Percentiles rank a stretch among this genome's conserved stretches.
phyloP scores from a whole-genome alignment of 2,888 invertebrate genomes.

The Euclidia mi region DNA sequence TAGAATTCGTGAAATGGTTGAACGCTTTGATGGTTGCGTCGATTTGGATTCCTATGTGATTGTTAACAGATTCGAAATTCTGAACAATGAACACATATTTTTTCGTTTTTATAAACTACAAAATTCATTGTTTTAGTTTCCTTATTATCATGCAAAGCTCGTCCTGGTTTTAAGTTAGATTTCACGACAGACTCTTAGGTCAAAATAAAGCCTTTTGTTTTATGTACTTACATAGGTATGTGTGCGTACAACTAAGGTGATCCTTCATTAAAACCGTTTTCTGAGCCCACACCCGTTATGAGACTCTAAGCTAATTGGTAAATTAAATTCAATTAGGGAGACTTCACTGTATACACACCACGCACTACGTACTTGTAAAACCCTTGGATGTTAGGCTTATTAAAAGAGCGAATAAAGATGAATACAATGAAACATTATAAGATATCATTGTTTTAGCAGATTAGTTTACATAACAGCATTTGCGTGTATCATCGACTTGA shows the following conservation, averaged over 20 bases:
- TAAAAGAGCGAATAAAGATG: too few species aligned
- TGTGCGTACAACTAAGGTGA: conserved; percentile 36
- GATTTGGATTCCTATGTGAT: conserved; percentile 8
- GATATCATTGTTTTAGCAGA: too few species aligned
- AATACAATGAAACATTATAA: too few species aligned
- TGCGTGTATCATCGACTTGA: too few species aligned
- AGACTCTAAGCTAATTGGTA: conserved; percentile 63
- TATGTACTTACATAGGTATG: conserved; percentile 12
- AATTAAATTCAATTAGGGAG: conserved; percentile 67
- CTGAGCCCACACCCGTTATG: conserved; percentile 55
- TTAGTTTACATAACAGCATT: too few species aligned
- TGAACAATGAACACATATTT: background rate
- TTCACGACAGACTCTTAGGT: conserved; percentile 37
- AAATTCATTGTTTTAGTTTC: conserved; percentile 11
- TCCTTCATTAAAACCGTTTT: conserved; percentile 45
- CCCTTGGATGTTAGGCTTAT: too few species aligned
- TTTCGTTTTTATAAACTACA: conserved; percentile 3
- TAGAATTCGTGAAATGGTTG: conserved; percentile 26
- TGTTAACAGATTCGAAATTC: background rate
- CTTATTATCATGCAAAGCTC: conserved; percentile 9
- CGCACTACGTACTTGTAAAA: conserved; percentile 15
- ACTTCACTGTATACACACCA: conserved; percentile 29
- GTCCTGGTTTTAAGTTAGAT: conserved; percentile 23
- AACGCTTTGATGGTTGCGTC: conserved; percentile 17
- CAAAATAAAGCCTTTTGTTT: conserved; percentile 44